A percentile compares a stretch with the other conserved stretches of the same genome.
These are phyloP conservation scores for Nomada goodeniana DNA, from an alignment of 2,888 invertebrate species.

Conservation along the genomic window DNA sequence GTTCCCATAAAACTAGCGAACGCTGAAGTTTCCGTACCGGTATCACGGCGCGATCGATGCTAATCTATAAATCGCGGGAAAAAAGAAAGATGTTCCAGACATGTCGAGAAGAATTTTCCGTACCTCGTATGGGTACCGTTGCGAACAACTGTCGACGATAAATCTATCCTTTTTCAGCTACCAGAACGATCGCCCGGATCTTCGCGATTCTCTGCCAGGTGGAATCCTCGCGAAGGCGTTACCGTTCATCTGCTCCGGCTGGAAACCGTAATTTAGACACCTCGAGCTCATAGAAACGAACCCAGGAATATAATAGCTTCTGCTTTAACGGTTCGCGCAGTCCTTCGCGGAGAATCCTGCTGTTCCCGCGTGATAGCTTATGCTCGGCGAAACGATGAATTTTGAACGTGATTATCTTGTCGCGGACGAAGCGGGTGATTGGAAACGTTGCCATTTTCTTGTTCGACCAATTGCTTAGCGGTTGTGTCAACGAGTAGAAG, in stretches of 20 bases:
- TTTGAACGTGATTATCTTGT: constrained; percentile 42
- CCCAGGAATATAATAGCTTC: constrained; percentile 32
- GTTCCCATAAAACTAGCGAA: background rate
- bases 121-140: constrained; percentile 58
- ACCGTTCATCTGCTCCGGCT: constrained; percentile 63
- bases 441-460: background rate
- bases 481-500: background rate
- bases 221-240: constrained; percentile 57
- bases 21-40: constrained; percentile 16
- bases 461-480: background rate
- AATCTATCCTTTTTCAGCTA: constrained; percentile 41
- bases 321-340: constrained; percentile 52
- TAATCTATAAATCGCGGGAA: constrained; percentile 9
- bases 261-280: constrained; percentile 57
- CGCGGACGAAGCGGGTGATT: constrained; percentile 9
- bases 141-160: constrained; percentile 53
- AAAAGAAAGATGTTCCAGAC: constrained; percentile 5
- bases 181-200: constrained; percentile 18
- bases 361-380: constrained; percentile 18
- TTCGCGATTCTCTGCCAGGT: constrained; percentile 32
- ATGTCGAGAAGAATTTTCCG: constrained; percentile 44
- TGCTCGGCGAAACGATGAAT: constrained; percentile 17
- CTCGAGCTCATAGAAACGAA: constrained; percentile 34
- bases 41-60: constrained; percentile 21
- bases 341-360: constrained; percentile 30